These are phyloP conservation scores for Ennomos erosarius DNA, from an alignment of 2,888 invertebrate species.

Conservation along the genomic window DNA sequence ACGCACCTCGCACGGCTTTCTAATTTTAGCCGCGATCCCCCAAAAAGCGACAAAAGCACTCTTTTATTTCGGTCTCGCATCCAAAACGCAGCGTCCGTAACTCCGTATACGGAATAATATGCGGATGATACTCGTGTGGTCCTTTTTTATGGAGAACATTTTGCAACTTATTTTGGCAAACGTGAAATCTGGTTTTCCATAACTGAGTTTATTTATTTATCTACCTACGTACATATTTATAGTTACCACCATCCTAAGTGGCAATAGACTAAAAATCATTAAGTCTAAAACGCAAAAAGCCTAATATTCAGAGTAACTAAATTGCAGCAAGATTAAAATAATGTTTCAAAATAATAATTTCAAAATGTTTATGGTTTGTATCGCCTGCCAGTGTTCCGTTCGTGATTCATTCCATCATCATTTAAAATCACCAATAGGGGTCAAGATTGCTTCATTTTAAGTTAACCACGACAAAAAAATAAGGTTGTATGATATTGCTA, in stretches of 20 bases:
- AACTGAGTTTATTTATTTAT: slow-evolving; percentile 28
- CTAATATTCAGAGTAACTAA: too few species aligned
- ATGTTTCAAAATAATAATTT: too few species aligned
- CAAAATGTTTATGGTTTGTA: too few species aligned
- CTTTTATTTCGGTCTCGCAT: slow-evolving; percentile 34
- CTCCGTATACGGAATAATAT: slow-evolving; percentile 32
- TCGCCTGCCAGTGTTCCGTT: too few species aligned
- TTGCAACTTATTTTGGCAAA: slow-evolving; percentile 43
- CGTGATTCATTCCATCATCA: too few species aligned
- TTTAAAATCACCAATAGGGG: slow-evolving; percentile 6
- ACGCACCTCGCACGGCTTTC: slow-evolving; percentile 20
- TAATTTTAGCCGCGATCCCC: slow-evolving; percentile 25
- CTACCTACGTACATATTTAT: slow-evolving; percentile 12
- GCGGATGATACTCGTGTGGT: slow-evolving; percentile 37
- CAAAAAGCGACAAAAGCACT: slow-evolving; percentile 27
- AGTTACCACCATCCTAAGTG: too few species aligned
- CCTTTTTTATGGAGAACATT: slow-evolving; percentile 30
- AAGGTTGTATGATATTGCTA: slow-evolving; percentile 15
- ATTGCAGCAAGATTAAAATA: too few species aligned
- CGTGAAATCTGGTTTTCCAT: slow-evolving; percentile 34
- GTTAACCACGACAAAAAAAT: slow-evolving; percentile 27
- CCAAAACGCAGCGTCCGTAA: slow-evolving; percentile 21
- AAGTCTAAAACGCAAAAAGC: too few species aligned
- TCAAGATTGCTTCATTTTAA: slow-evolving; percentile 33
- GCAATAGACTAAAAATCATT: too few species aligned